Evolutionary conservation across 2,797 vertebrate species (phyloP).

Genomic region (Oryzias dopingdopingensis): DNA sequence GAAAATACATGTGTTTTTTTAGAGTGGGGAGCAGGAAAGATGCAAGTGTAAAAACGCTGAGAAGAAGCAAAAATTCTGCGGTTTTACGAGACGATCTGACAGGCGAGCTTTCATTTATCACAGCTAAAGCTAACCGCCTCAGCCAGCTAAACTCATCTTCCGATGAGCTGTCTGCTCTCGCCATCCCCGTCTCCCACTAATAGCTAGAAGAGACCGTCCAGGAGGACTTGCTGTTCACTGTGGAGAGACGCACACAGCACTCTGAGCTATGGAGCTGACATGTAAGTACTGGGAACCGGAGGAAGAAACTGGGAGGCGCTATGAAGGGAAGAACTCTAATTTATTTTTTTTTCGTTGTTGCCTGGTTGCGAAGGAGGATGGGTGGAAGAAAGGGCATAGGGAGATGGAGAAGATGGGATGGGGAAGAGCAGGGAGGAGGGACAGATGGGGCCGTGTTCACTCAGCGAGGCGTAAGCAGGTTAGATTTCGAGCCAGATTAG

Average conservation of each 20-base stretch:
- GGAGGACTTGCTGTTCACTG: slow-evolving; percentile 51
- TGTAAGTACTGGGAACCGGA: slow-evolving; percentile 73
- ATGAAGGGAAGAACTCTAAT: slow-evolving; percentile 46
- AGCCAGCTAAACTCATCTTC: slow-evolving; percentile 50
- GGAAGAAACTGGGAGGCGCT: slow-evolving; percentile 26
- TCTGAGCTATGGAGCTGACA: slow-evolving; percentile 79
- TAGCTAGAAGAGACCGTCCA: slow-evolving; percentile 31
- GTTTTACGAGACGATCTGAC: slow-evolving; percentile 36
- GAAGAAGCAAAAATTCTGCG: slow-evolving; percentile 27
- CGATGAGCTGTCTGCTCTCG: slow-evolving; percentile 47
- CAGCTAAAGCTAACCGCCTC: slow-evolving; percentile 51
- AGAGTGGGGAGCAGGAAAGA: slow-evolving; percentile 11
- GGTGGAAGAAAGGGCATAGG: slow-evolving; percentile 27
- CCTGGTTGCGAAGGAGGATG: slow-evolving; percentile 49
- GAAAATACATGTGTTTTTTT: slow-evolving; percentile 5
- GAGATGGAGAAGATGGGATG: slow-evolving; percentile 44
- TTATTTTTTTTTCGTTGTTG: slow-evolving; percentile 57
- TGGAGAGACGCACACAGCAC: slow-evolving; percentile 59
- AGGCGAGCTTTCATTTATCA: slow-evolving; percentile 56
- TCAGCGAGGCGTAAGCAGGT: slow-evolving; percentile 71
- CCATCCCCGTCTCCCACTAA: slow-evolving; percentile 26
- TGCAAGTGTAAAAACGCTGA: slow-evolving; percentile 27
- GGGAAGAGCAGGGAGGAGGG: slow-evolving; percentile 31
- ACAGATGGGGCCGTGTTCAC: slow-evolving; percentile 48
- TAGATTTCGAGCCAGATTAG: slow-evolving; percentile 62